Conservation (phyloP, 2,888 invertebrate genomes). For the Limnephilus marmoratus region DNA sequence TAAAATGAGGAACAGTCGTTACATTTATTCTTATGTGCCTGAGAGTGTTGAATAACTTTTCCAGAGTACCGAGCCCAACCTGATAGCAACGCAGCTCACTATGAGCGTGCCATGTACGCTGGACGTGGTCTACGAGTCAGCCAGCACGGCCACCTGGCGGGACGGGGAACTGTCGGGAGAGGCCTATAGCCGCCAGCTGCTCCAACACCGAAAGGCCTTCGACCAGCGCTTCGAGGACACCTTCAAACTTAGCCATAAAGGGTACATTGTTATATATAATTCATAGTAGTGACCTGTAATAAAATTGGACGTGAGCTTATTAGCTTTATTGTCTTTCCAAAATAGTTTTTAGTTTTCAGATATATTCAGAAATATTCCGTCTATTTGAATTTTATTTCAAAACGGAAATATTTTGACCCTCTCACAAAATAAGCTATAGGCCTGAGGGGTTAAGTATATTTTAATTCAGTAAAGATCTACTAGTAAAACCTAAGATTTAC, state of each 20-base stretch:
- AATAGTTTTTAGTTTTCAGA: too few species aligned
- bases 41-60: background rate
- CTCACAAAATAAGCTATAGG: too few species aligned
- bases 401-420: too few species aligned
- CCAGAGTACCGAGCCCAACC: constrained; percentile 35
- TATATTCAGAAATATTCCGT: too few species aligned
- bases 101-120: constrained; percentile 88
- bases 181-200: constrained; percentile 81
- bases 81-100: constrained; percentile 69
- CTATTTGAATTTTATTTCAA: too few species aligned
- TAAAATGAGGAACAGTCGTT: too few species aligned
- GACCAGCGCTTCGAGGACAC: constrained; percentile 87
- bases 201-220: constrained; percentile 80
- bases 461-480: too few species aligned
- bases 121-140: constrained; percentile 90
- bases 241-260: constrained; percentile 86
- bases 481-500: too few species aligned
- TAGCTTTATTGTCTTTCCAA: too few species aligned
- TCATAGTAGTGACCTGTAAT: too few species aligned
- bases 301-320: too few species aligned
- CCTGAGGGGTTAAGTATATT: too few species aligned
- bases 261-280: constrained; percentile 68
- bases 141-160: constrained; percentile 77
- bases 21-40: background rate
- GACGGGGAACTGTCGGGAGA: constrained; percentile 78